phyloP scores from a whole-genome alignment of 2,888 invertebrate species.

The Polyommatus iphigenia region DNA sequence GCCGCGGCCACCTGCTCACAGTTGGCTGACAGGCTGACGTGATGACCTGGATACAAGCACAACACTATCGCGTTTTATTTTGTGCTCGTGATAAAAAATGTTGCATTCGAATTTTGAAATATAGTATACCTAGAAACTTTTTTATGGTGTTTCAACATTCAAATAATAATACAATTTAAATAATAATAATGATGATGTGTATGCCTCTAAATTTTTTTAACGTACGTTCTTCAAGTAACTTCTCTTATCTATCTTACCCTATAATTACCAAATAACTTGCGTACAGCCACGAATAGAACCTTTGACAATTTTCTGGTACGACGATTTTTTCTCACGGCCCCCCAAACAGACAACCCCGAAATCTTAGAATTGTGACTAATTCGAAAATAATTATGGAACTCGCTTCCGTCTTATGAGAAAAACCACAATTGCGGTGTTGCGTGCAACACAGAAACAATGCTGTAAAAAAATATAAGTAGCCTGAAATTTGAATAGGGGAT shows the following conservation, averaged over 20 bases:
- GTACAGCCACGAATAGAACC: slow-evolving; percentile 31
- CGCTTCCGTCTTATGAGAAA: slow-evolving; percentile 68
- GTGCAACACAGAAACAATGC: slow-evolving; percentile 67
- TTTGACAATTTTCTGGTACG: slow-evolving; percentile 41
- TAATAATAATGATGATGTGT: too few species aligned
- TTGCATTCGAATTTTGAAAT: slow-evolving; percentile 10
- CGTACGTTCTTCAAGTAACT: neutral
- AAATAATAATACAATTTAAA: too few species aligned
- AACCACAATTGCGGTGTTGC: slow-evolving; percentile 70
- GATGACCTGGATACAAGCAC: slow-evolving; percentile 26
- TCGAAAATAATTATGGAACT: slow-evolving; percentile 68
- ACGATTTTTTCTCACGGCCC: slow-evolving; percentile 44
- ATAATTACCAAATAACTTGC: slow-evolving; percentile 22
- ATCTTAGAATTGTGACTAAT: slow-evolving; percentile 68
- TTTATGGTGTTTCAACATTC: neutral
- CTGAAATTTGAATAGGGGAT: slow-evolving; percentile 37
- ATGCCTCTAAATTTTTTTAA: neutral
- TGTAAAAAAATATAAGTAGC: slow-evolving; percentile 51
- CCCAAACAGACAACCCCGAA: slow-evolving; percentile 45
- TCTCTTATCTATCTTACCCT: neutral
- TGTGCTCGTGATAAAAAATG: neutral
- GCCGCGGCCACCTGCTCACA: slow-evolving; percentile 23
- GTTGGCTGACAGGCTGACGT: slow-evolving; percentile 29
- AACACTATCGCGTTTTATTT: slow-evolving; percentile 21
- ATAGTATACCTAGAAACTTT: neutral